A percentile compares a stretch with the other conserved stretches of the same genome.
Evolutionary conservation across 2,113 vertebrate species (phyloP).

Genomic region (Prinia subflava): DNA sequence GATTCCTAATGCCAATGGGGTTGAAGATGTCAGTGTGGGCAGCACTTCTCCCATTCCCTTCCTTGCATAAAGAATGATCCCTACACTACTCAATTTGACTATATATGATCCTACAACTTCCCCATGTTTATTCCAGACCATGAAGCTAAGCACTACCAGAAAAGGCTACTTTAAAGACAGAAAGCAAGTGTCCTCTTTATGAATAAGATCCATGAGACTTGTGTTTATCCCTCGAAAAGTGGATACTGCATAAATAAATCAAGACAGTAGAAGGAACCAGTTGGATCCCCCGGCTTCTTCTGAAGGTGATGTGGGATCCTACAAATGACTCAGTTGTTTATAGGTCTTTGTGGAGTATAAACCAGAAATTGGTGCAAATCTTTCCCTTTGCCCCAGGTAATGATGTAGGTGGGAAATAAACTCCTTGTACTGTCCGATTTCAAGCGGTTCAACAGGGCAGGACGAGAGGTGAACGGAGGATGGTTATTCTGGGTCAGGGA

Average conservation of each 20-base stretch:
- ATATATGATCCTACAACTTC: not conserved
- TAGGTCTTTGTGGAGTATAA: not conserved
- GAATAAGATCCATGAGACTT: constrained; percentile 36
- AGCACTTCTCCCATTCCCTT: not conserved
- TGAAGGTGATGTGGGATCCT: not conserved
- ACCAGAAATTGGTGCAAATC: not conserved
- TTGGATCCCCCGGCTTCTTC: not conserved
- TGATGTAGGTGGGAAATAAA: not conserved
- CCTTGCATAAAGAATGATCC: not conserved
- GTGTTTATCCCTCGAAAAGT: constrained; percentile 72
- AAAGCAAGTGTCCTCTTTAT: not conserved
- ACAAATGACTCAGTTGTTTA: not conserved
- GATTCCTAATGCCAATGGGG: not conserved
- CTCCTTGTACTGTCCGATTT: constrained; percentile 71
- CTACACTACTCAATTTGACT: not conserved
- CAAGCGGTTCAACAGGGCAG: constrained; percentile 47
- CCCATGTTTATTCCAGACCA: not conserved
- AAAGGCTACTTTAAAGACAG: not conserved
- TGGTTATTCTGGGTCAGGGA: constrained; percentile 55
- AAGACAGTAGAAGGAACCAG: constrained; percentile 63
- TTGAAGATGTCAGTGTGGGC: not conserved
- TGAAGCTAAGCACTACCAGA: not conserved
- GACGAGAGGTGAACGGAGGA: constrained; percentile 52
- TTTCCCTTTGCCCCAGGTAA: constrained; percentile 18
- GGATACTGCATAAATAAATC: constrained; percentile 71